A percentile compares a stretch with the other conserved stretches of the same genome.
Evolutionary conservation across 2,113 vertebrate genomes (phyloP).

Genomic region (Crotophaga sulcirostris): DNA sequence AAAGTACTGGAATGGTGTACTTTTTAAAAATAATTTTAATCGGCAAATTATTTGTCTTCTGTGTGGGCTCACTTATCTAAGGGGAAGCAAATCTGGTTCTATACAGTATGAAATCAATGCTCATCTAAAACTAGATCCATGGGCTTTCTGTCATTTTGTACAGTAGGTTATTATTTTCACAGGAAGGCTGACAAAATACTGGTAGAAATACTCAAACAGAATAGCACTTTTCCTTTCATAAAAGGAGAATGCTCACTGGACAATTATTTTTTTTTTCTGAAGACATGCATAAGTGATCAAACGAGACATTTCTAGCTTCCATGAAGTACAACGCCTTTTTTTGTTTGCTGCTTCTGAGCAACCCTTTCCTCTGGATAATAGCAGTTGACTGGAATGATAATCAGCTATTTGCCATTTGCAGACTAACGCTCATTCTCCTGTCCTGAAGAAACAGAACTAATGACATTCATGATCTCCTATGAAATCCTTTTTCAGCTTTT

Average conservation of each 20-base stretch:
- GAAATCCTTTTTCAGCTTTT: constrained; percentile 4
- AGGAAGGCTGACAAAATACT: neutral
- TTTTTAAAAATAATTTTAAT: neutral
- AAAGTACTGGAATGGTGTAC: neutral
- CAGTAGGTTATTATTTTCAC: neutral
- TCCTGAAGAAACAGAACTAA: neutral
- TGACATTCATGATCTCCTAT: neutral
- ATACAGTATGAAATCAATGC: neutral
- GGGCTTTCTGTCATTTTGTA: neutral
- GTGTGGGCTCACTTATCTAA: neutral
- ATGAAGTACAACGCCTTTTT: neutral
- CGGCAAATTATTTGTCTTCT: neutral
- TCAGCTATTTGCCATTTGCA: neutral
- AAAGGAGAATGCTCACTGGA: neutral
- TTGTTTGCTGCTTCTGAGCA: neutral
- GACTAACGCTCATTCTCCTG: neutral
- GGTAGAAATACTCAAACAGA: neutral
- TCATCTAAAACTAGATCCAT: neutral
- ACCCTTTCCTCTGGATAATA: neutral
- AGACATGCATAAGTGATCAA: neutral
- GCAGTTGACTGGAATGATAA: neutral
- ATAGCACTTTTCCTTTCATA: neutral
- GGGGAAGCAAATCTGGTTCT: neutral
- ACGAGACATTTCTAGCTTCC: neutral
- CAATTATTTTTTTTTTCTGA: neutral